phyloP scores from a whole-genome alignment of 2,113 vertebrate species.

The Meleagris gallopavo region DNA sequence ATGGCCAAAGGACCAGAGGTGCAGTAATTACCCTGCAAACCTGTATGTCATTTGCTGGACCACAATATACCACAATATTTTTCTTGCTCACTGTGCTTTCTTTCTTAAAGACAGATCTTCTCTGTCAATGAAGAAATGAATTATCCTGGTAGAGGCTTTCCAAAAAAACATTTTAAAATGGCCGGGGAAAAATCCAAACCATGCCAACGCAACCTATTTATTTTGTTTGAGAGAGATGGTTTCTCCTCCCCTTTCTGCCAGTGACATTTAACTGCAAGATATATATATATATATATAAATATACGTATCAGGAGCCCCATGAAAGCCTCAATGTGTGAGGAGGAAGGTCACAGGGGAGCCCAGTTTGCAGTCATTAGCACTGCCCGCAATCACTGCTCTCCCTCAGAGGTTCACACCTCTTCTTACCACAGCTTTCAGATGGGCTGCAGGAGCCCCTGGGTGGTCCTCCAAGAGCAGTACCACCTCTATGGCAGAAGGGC shows the following conservation, averaged over 20 bases:
- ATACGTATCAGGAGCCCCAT: background rate
- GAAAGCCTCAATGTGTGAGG: slow-evolving; percentile 40
- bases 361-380: slow-evolving; percentile 11
- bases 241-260: slow-evolving; percentile 18
- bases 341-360: slow-evolving; percentile 34
- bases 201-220: slow-evolving; percentile 25
- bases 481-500: background rate
- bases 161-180: slow-evolving; percentile 60
- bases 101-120: slow-evolving; percentile 68
- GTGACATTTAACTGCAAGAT: slow-evolving; percentile 28
- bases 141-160: slow-evolving; percentile 54
- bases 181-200: slow-evolving; percentile 36
- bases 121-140: slow-evolving; percentile 65
- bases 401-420: slow-evolving; percentile 43
- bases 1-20: slow-evolving; percentile 21
- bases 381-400: background rate
- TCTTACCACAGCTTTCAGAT: background rate
- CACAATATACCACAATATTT: slow-evolving; percentile 72
- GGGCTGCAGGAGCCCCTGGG: slow-evolving; percentile 21
- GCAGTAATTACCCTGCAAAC: slow-evolving; percentile 46
- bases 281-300: background rate
- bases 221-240: slow-evolving; percentile 36
- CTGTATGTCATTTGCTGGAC: slow-evolving; percentile 46
- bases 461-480: slow-evolving; percentile 32
- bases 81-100: slow-evolving; percentile 63